Base-by-base conservation (phyloP, 2,888 invertebrate species). In the Troides aeacus region DNA sequence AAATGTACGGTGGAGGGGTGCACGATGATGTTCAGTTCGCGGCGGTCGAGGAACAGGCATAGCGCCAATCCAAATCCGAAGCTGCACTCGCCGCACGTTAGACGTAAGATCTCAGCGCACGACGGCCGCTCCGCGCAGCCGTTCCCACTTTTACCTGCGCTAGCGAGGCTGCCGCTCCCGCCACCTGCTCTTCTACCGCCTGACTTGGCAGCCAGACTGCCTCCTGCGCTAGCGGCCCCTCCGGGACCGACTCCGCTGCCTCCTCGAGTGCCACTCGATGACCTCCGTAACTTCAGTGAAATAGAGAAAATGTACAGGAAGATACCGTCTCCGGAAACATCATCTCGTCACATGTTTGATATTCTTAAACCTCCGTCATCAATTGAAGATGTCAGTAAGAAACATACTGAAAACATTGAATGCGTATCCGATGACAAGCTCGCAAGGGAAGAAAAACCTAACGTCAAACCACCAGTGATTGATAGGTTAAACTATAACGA, bases 1-100 rank as follows among this genome's bases (percentile, higher is more conserved):
- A 98, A 97, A 92, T 99, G 99, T 90, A 98, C 99, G 21, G 98
- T 99, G 63, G 97, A 97, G 83, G 99, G 99, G 57, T 99, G 99
- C 91, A 98, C 97, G 80, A 99, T 99, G 97, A 98, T 98, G 96
- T 99, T 99, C 90, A 98, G 98, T 90, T 98, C 98, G 71, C 94
- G 99, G 69, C 94, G 99, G 71, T 98, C 98, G 74, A 94, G 99
- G 68, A 99, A 99, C 84, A 94, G 99, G 39, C 99, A 99, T 92
- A 98, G 97, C 89, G 98, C 98, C 66, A 99, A 99, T 88, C 98
- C 99, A 1, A 99, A 99, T 87, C 99, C 99, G 0, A 99, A 99
- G 89, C 90, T 99, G 66, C 99, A 99, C 89, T 98, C 98, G 76
- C 98, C 98, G n/a, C 98, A 98, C 85, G 94, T 98, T 75, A 94